Evolutionary conservation across 2,113 vertebrate species (phyloP).

Genomic region (Aegithalos caudatus): DNA sequence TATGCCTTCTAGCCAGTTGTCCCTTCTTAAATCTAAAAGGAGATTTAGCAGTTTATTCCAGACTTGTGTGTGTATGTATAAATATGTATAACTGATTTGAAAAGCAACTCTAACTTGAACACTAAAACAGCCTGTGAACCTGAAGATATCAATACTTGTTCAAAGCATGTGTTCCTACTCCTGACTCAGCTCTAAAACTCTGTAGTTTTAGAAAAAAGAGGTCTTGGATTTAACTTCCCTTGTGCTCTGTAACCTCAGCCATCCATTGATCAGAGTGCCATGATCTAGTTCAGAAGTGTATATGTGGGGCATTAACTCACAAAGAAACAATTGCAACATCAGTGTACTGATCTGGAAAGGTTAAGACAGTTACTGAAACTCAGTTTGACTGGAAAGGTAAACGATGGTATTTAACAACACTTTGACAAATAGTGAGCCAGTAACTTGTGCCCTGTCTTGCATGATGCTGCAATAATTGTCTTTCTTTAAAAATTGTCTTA

Average conservation of each 20-base stretch:
- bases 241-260: neutral
- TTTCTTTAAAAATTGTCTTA: neutral
- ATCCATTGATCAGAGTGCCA: neutral
- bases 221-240: neutral
- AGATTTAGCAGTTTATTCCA: neutral
- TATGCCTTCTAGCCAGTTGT: neutral
- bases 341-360: neutral
- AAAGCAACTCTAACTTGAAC: neutral
- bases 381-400: neutral
- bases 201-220: neutral
- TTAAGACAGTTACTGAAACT: neutral
- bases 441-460: neutral
- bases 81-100: neutral
- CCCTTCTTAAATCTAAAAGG: neutral
- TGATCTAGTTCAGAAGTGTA: neutral
- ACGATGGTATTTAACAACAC: neutral
- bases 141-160: neutral
- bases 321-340: neutral
- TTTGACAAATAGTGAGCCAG: neutral
- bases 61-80: neutral
- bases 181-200: neutral
- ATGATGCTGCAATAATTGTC: neutral
- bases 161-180: neutral
- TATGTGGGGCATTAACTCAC: neutral
- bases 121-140: neutral